Evolutionary conservation across 2,888 invertebrate genomes (phyloP).

Genomic region (Fissipunctia ypsillon): DNA sequence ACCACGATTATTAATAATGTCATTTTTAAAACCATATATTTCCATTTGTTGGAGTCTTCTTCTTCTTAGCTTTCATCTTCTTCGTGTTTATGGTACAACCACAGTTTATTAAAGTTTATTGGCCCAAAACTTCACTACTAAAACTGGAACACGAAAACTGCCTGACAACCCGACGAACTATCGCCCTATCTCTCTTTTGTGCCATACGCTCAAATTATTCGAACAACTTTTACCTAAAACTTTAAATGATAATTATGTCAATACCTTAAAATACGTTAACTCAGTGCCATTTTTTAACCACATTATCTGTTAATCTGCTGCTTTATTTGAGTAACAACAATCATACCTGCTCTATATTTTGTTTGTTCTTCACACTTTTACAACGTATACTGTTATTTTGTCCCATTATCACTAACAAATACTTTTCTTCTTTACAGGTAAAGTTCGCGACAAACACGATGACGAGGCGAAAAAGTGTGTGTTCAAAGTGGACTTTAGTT

Average conservation of each 20-base stretch:
- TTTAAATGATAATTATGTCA: no score
- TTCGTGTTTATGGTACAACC: no score
- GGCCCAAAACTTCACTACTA: no score
- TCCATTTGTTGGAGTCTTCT: no score
- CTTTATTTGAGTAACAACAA: neutral
- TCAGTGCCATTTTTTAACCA: neutral
- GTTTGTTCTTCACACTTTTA: constrained; percentile 16
- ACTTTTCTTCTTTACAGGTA: constrained; percentile 84
- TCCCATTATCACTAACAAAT: constrained; percentile 29
- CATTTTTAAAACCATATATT: neutral
- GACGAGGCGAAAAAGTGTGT: constrained; percentile 86
- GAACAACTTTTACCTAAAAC: no score
- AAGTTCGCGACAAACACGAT: constrained; percentile 75
- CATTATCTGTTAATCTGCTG: neutral
- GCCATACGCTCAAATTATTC: no score
- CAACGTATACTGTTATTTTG: constrained; percentile 2
- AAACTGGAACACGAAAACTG: no score
- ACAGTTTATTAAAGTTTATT: no score
- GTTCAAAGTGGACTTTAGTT: constrained; percentile 86
- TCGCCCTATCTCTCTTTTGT: no score
- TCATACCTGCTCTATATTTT: neutral
- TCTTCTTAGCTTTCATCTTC: no score
- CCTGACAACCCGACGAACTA: no score
- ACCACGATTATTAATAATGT: neutral
- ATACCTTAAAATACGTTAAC: no score